Evolutionary conservation across 2,888 invertebrate genomes (phyloP).

Genomic region (Cephus rjabovi): DNA sequence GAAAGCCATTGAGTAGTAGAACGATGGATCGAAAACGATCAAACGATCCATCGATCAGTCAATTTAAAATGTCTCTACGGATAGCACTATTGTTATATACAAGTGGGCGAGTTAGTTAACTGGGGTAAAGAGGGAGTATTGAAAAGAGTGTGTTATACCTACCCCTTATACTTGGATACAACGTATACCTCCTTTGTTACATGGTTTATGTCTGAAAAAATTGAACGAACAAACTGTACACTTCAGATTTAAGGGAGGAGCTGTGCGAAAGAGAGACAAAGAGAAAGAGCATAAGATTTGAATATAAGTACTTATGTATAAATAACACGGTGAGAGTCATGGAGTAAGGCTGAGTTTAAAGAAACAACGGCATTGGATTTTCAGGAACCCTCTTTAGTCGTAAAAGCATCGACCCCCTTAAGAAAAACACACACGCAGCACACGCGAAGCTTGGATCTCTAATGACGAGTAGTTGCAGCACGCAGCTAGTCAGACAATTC

Average conservation of each 20-base stretch:
- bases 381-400: not conserved
- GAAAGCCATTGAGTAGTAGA: not conserved
- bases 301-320: not conserved
- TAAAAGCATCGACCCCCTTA: not conserved
- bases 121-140: not conserved
- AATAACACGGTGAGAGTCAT: not conserved
- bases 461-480: not conserved
- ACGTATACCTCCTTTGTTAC: not conserved
- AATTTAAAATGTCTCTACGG: not conserved
- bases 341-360: not conserved
- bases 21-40: not conserved
- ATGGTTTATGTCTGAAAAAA: not conserved
- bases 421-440: not conserved
- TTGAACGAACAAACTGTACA: not conserved
- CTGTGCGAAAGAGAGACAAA: conserved; percentile 5
- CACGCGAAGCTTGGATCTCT: not conserved
- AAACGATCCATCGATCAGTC: not conserved
- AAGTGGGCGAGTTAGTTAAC: not conserved
- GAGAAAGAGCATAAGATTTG: not conserved
- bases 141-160: not conserved
- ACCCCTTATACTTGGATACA: not conserved
- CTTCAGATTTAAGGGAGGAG: not conserved
- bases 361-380: not conserved
- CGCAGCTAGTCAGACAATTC: not conserved
- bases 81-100: not conserved